Base-by-base conservation (phyloP, 2,113 vertebrate species). In the Pagrus major region DNA sequence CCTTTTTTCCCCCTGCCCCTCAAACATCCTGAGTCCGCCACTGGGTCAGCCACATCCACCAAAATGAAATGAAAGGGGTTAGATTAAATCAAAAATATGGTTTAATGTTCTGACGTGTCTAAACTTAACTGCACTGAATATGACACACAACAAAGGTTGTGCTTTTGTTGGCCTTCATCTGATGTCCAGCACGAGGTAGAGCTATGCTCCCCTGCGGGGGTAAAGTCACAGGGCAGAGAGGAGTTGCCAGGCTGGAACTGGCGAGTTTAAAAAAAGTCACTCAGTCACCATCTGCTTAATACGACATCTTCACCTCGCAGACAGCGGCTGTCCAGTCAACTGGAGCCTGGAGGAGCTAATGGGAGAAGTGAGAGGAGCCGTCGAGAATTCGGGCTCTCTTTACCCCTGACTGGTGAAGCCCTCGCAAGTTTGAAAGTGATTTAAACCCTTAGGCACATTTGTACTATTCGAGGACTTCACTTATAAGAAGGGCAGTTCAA, bases 221-320 rank as follows among this genome's bases (percentile, higher is more conserved):
- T 14, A 20, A 35, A 70, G 60, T 56, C 66, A 65, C 64, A 56
- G 14, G 46, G 27, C 58, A 46, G 6, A 29, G 9, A 49, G 23
- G 25, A 42, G 49, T 27, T 31, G 20, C 35, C 18, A 12, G 8
- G 46, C 74, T 65, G 27, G 56, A 70, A 47, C 25, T 6, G 68
- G 46, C 16, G 35, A 66, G 73, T 76, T 25, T 29, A 75, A 78
- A 54, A 65, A 70, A 71, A 47, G 71, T 78, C 3, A 59, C 51
- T 76, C 54, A 41, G 71, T 59, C 59, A 12, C 55, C 21, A 76
- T 84, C 55, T 81, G 77, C 52, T n/a, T 42, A 60, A 77, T 49
- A 42, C 8, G 27, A 68, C 64, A 31, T 54, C 44, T 80, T 80
- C 59, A 49, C 72, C 67, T 58, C 71, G 49, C 54, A 60, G 69